Conservation (phyloP, 2,113 vertebrate species). For the Isurus oxyrinchus region DNA sequence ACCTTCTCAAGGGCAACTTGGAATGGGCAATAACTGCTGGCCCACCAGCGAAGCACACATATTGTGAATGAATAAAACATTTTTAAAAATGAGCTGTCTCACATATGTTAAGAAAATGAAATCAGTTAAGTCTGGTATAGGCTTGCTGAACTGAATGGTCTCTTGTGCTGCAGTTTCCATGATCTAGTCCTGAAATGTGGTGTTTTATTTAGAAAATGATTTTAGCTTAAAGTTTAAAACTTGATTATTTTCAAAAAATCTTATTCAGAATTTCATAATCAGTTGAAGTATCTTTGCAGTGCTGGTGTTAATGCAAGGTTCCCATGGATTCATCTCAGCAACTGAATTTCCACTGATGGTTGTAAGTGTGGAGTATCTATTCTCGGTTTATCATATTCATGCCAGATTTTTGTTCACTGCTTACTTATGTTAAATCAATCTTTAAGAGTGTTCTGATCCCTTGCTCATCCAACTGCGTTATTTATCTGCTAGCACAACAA, state of each 20-base stretch:
- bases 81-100: not conserved
- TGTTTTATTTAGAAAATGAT: slow-evolving; percentile 36
- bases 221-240: slow-evolving; percentile 38
- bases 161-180: not conserved
- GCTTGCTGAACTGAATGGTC: not conserved
- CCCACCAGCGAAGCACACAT: too few species aligned
- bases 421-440: not conserved
- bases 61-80: too few species aligned
- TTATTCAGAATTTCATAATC: slow-evolving; percentile 32
- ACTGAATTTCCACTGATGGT: slow-evolving; percentile 87
- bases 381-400: not conserved
- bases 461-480: not conserved
- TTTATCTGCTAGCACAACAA: not conserved
- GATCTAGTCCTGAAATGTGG: not conserved
- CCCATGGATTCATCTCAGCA: slow-evolving; percentile 74
- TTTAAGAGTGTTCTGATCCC: not conserved
- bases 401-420: not conserved
- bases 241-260: slow-evolving; percentile 19
- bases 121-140: not conserved
- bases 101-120: not conserved
- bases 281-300: slow-evolving; percentile 54
- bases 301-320: slow-evolving; percentile 68
- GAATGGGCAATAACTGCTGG: too few species aligned
- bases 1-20: too few species aligned
- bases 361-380: slow-evolving; percentile 58